These are phyloP conservation scores for Pongo abelii DNA, from an alignment of 2,113 vertebrate species.

Conservation along the genomic window DNA sequence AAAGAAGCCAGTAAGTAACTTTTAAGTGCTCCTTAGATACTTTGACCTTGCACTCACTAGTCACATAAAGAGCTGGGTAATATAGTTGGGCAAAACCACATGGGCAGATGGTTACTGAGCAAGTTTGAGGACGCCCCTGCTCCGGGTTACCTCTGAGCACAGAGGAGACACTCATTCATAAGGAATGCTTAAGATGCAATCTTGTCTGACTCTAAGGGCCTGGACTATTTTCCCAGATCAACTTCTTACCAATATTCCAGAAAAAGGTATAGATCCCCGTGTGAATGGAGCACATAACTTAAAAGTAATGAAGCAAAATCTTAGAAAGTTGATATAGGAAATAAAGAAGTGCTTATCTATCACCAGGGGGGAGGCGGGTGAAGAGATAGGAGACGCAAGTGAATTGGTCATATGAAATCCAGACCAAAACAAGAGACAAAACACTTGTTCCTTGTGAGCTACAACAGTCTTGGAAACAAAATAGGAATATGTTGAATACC, in stretches of 20 bases:
- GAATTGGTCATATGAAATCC: not conserved
- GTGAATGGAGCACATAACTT: not conserved
- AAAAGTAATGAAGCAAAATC: not conserved
- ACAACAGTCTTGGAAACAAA: not conserved
- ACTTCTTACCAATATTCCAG: not conserved
- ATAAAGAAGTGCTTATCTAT: not conserved
- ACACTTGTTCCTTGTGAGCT: not conserved
- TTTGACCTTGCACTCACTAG: not conserved
- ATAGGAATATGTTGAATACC: fast-evolving
- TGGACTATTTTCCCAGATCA: not conserved
- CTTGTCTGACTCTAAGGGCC: not conserved
- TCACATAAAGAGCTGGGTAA: not conserved
- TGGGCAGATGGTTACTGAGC: not conserved
- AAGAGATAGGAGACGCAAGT: not conserved
- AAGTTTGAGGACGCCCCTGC: not conserved
- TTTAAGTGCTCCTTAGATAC: not conserved
- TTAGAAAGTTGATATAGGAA: not conserved
- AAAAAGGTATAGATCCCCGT: not conserved
- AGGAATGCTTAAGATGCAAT: not conserved
- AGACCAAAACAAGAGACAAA: not conserved
- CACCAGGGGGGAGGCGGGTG: not conserved
- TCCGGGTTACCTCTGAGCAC: not conserved
- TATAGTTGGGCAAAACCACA: not conserved
- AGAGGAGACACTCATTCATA: not conserved
- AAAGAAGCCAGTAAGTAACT: slow-evolving; percentile 2